Evolutionary conservation across 2,888 invertebrate genomes (phyloP).

Genomic region (Standfussiana lucernea): DNA sequence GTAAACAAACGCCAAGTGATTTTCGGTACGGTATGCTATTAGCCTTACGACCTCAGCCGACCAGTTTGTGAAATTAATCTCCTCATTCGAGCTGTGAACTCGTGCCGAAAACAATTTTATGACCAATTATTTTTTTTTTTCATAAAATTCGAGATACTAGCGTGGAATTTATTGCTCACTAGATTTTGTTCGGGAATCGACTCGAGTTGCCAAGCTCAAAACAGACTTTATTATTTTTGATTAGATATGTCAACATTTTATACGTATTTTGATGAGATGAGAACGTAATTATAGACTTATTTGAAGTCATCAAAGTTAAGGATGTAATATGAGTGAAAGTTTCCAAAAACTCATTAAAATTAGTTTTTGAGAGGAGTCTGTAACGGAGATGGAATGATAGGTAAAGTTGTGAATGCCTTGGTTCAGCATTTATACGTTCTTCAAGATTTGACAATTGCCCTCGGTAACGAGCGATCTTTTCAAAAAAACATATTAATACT

Average conservation of each 20-base stretch:
- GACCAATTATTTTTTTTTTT: constrained; percentile 57
- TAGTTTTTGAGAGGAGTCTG: constrained; percentile 46
- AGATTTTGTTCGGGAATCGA: constrained; percentile 35
- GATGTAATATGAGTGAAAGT: constrained; percentile 29
- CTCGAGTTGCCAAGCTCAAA: constrained; percentile 20
- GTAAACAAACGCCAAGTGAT: constrained; percentile 69
- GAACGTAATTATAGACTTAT: constrained; percentile 11
- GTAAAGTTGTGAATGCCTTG: constrained; percentile 39
- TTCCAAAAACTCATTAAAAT: constrained; percentile 52
- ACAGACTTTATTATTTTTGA: constrained; percentile 20
- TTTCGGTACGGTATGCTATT: constrained; percentile 62
- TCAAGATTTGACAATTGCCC: constrained; percentile 8
- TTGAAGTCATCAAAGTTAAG: constrained; percentile 24
- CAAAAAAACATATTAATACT: background rate
- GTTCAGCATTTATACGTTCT: constrained; percentile 16
- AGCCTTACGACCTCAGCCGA: constrained; percentile 71
- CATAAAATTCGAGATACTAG: constrained; percentile 46
- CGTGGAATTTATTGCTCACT: constrained; percentile 58
- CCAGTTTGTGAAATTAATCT: constrained; percentile 71
- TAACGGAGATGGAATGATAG: constrained; percentile 30
- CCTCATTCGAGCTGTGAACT: constrained; percentile 55
- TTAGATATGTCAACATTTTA: constrained; percentile 3
- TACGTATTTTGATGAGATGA: constrained; percentile 20
- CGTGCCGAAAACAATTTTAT: constrained; percentile 63
- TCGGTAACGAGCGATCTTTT: background rate